These are phyloP conservation scores for Mythimna albipuncta DNA, from an alignment of 2,888 invertebrate genomes.

Conservation along the genomic window DNA sequence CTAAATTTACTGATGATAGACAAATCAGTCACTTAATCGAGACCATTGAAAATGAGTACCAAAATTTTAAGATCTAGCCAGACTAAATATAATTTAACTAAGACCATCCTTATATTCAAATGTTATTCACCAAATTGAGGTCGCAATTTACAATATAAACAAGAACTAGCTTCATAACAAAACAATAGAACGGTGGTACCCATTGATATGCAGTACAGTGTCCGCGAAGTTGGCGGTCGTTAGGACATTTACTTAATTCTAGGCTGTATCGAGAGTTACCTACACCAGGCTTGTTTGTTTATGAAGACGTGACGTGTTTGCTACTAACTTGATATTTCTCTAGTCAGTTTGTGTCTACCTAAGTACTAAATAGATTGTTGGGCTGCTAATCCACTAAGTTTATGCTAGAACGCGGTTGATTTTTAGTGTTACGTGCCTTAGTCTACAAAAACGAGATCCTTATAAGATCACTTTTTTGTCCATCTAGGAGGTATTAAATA, in stretches of 20 bases:
- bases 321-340: slow-evolving; percentile 47
- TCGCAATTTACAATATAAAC: slow-evolving; percentile 62
- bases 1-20: not conserved
- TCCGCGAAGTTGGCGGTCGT: slow-evolving; percentile 69
- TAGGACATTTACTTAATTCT: slow-evolving; percentile 68
- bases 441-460: too few relatives aligned
- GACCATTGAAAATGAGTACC: not conserved
- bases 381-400: not conserved
- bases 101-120: slow-evolving; percentile 26
- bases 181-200: slow-evolving; percentile 64
- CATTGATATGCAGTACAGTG: slow-evolving; percentile 75
- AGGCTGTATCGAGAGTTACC: slow-evolving; percentile 64
- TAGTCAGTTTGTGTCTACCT: not conserved
- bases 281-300: slow-evolving; percentile 72
- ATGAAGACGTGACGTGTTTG: slow-evolving; percentile 74
- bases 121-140: slow-evolving; percentile 49
- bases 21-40: not conserved
- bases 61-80: not conserved
- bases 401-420: not conserved
- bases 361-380: too few relatives aligned
- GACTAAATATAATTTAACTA: not conserved
- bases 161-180: slow-evolving; percentile 55
- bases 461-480: too few relatives aligned
- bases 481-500: too few relatives aligned
- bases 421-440: not conserved